These are phyloP conservation scores for Miichthys miiuy DNA, from an alignment of 2,797 vertebrate genomes.

Conservation along the genomic window DNA sequence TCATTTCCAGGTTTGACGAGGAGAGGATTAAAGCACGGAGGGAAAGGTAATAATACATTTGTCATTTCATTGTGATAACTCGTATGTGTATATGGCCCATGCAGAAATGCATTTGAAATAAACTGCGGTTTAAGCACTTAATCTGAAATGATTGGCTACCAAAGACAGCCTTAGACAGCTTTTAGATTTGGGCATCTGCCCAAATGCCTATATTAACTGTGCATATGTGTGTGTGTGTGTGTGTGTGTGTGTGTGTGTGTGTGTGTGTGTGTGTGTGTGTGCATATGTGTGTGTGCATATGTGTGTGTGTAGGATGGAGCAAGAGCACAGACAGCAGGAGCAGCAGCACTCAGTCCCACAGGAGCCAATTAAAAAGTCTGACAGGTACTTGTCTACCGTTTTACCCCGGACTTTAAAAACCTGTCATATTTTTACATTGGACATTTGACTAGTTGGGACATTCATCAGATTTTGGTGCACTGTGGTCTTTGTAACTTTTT, in stretches of 20 bases:
- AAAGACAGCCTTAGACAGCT: neutral
- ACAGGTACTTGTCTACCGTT: conserved; percentile 74
- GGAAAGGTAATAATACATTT: conserved; percentile 87
- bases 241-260: conserved; percentile 31
- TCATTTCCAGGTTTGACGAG: conserved; percentile 90
- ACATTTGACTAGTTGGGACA: neutral
- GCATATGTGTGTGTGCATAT: conserved; percentile 39
- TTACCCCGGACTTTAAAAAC: neutral
- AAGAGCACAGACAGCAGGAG: conserved; percentile 79
- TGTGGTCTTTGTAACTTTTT: neutral
- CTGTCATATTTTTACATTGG: neutral
- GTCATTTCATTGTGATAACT: neutral
- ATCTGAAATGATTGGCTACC: neutral
- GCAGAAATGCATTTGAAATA: neutral
- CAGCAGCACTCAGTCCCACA: conserved; percentile 73
- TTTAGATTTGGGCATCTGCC: neutral
- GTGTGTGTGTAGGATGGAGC: conserved; percentile 81
- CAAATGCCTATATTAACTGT: neutral
- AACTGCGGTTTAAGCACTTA: neutral
- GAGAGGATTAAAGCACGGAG: conserved; percentile 93
- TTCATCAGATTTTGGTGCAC: neutral
- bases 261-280: conserved; percentile 46
- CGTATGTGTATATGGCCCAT: neutral
- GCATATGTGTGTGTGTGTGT: neutral
- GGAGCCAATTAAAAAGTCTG: conserved; percentile 74